These are phyloP conservation scores for Aplysia californica DNA, from an alignment of 1,140 invertebrate species.

Conservation along the genomic window DNA sequence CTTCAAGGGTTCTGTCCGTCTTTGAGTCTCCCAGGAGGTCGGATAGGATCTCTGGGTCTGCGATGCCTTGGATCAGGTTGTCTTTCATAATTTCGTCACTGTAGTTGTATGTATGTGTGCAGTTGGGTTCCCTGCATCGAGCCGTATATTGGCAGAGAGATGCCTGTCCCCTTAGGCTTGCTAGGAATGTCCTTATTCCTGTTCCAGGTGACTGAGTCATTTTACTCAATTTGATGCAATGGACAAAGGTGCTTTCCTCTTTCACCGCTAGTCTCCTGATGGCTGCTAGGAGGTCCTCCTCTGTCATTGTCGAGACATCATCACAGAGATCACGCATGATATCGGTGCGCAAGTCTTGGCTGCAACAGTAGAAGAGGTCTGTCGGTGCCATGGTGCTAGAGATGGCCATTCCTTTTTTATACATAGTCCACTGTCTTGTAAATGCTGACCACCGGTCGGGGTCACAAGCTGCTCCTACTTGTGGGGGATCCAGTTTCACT, in stretches of 20 bases:
- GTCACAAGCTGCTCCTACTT: conserved; percentile 20
- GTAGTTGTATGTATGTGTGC: conserved; percentile 11
- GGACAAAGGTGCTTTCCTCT: conserved; percentile 42
- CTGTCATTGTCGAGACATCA: conserved; percentile 25
- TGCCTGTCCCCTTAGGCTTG: conserved; percentile 28
- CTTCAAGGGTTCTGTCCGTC: conserved; percentile 34
- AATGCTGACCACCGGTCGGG: conserved; percentile 36
- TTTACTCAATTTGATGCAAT: conserved; percentile 32
- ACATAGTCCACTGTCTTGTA: conserved; percentile 19
- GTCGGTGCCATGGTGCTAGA: background rate
- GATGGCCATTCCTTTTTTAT: conserved; percentile 3
- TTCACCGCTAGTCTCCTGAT: conserved; percentile 33
- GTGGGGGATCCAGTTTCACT: conserved; percentile 31
- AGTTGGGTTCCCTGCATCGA: conserved; percentile 16
- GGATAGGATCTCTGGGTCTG: conserved; percentile 8
- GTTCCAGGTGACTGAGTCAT: conserved; percentile 42
- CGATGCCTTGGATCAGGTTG: conserved; percentile 2
- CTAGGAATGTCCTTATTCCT: conserved; percentile 30
- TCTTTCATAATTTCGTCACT: conserved; percentile 16
- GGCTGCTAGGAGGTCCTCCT: conserved; percentile 31
- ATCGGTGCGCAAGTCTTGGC: conserved; percentile 29
- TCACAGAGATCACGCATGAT: conserved; percentile 34
- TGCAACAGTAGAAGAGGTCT: conserved; percentile 41
- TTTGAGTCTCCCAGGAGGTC: background rate
- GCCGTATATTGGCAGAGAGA: conserved; percentile 31